phyloP scores from a whole-genome alignment of 2,888 invertebrate species.

The Strigamia crassipes region DNA sequence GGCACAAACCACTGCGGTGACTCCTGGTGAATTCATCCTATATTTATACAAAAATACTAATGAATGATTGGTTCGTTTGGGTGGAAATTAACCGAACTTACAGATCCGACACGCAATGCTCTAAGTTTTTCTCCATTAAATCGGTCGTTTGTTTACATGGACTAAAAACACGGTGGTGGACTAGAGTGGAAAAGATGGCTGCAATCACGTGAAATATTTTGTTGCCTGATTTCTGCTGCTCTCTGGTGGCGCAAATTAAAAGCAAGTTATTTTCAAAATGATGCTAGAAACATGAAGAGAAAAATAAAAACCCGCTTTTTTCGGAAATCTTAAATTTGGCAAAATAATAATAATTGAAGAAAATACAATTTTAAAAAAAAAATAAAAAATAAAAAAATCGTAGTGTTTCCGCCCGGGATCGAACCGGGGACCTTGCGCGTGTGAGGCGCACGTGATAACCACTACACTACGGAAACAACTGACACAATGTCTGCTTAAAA shows the following conservation, averaged over 20 bases:
- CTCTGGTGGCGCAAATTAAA: background rate
- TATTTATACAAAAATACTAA: background rate
- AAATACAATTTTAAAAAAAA: background rate
- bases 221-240: background rate
- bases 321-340: background rate
- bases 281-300: background rate
- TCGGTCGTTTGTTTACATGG: background rate
- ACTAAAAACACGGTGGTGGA: background rate
- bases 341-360: background rate
- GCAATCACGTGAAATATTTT: background rate
- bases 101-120: background rate
- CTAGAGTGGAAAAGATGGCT: background rate
- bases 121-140: slow-evolving; percentile 11
- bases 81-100: background rate
- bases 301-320: background rate
- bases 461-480: slow-evolving; percentile 24
- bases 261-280: too few relatives aligned
- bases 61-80: background rate
- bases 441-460: slow-evolving; percentile 34
- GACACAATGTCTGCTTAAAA: background rate
- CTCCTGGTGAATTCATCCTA: slow-evolving; percentile 25
- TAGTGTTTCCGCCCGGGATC: slow-evolving; percentile 23
- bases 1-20: slow-evolving; percentile 7
- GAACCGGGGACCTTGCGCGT: slow-evolving; percentile 34
- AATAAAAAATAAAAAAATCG: background rate